Evolutionary conservation across 2,888 invertebrate genomes (phyloP).

Genomic region (Allacma fusca): DNA sequence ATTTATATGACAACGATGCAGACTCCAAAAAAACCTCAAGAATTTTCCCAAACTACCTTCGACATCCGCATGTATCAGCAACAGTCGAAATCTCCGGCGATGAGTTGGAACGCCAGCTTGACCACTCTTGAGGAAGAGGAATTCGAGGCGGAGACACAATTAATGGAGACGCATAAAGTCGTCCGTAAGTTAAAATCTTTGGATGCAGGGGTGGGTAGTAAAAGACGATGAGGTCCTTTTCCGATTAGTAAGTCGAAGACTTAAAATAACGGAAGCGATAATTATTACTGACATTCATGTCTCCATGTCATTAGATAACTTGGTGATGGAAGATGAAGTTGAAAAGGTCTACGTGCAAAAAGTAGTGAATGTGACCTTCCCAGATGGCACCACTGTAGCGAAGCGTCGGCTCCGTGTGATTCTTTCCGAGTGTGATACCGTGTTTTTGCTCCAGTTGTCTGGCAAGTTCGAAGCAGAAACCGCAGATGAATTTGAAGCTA

Average conservation of each 20-base stretch:
- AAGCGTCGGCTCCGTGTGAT: slow-evolving; percentile 53
- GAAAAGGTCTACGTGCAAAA: slow-evolving; percentile 48
- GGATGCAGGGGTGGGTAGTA: background rate
- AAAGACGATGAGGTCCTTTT: no score
- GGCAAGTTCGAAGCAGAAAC: slow-evolving; percentile 52
- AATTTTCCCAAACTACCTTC: slow-evolving; percentile 24
- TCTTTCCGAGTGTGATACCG: slow-evolving; percentile 52
- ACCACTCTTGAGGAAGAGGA: slow-evolving; percentile 60
- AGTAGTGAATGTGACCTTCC: slow-evolving; percentile 52
- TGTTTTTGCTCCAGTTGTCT: slow-evolving; percentile 51
- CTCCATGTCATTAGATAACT: slow-evolving; percentile 44
- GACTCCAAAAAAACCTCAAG: slow-evolving; percentile 36
- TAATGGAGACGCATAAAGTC: slow-evolving; percentile 34
- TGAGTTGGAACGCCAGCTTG: slow-evolving; percentile 57
- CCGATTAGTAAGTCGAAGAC: no score
- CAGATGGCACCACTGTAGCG: slow-evolving; percentile 49
- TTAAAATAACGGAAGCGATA: background rate
- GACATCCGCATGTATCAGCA: slow-evolving; percentile 37
- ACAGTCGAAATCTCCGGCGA: slow-evolving; percentile 44
- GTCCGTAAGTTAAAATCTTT: slow-evolving; percentile 32
- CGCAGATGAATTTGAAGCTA: slow-evolving; percentile 35
- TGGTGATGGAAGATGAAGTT: slow-evolving; percentile 50
- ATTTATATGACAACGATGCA: no score
- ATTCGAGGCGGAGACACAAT: slow-evolving; percentile 38
- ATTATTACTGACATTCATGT: background rate